phyloP scores from a whole-genome alignment of 1,140 invertebrate species.

The Myzus persicae region DNA sequence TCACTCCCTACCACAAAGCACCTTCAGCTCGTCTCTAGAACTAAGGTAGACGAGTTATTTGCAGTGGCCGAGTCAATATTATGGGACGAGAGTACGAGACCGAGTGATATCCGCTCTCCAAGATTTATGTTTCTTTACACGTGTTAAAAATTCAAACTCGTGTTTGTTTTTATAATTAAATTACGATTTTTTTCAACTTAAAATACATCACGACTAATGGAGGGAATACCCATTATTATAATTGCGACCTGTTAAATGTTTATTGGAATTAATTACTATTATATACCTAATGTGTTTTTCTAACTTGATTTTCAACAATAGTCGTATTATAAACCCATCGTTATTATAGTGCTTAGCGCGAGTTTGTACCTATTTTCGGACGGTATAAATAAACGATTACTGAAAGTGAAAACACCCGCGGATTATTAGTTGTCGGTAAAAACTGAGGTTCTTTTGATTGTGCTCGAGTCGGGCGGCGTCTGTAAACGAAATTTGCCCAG shows the following conservation, averaged over 20 bases:
- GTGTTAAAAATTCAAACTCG: background rate
- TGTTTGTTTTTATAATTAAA: background rate
- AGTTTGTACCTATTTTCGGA: background rate
- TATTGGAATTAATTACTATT: background rate
- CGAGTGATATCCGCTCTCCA: background rate
- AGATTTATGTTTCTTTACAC: background rate
- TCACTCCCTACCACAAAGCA: no score
- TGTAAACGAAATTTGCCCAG: background rate
- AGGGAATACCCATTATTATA: background rate
- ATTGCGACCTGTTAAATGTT: background rate
- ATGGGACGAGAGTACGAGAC: no score
- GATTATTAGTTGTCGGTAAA: background rate
- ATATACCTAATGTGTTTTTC: slow-evolving; percentile 16
- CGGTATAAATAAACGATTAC: background rate
- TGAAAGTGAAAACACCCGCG: background rate
- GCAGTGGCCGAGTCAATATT: background rate
- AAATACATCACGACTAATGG: background rate
- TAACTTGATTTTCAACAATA: background rate
- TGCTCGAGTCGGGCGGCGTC: no score
- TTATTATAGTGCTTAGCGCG: background rate
- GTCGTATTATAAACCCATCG: background rate
- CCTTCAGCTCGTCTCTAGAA: no score
- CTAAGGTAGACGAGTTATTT: background rate
- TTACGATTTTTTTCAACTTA: background rate
- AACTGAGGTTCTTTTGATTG: background rate